Conservation (phyloP, 2,113 vertebrate species). For the Oenanthe oenanthe region DNA sequence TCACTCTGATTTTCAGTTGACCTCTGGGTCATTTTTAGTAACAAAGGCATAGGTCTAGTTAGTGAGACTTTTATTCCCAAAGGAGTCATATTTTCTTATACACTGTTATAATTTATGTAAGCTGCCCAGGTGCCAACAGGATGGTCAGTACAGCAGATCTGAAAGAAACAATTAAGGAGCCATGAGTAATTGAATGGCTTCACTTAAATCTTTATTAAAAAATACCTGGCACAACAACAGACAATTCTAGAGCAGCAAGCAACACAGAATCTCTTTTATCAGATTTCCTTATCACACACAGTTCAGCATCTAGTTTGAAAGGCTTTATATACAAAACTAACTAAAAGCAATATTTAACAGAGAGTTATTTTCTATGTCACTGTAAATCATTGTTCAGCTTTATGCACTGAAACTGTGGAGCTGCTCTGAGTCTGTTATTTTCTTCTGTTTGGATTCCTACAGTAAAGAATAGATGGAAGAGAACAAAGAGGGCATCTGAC, state of each 20-base stretch:
- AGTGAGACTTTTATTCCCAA: constrained; percentile 12
- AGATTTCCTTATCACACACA: constrained; percentile 45
- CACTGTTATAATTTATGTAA: constrained; percentile 32
- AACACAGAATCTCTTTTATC: constrained; percentile 43
- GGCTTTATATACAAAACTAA: constrained; percentile 45
- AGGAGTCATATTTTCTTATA: constrained; percentile 7
- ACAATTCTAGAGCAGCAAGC: not conserved
- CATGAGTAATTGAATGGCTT: constrained; percentile 7
- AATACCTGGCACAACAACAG: constrained; percentile 16
- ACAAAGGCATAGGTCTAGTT: not conserved
- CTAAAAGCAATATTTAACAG: constrained; percentile 61
- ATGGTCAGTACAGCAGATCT: not conserved
- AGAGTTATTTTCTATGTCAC: constrained; percentile 56
- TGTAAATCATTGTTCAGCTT: constrained; percentile 56
- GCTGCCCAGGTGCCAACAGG: constrained; percentile 1
- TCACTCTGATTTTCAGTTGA: constrained; percentile 20
- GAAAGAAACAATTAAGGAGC: constrained; percentile 54
- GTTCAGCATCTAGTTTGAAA: constrained; percentile 49
- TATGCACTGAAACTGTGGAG: constrained; percentile 6
- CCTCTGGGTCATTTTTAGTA: constrained; percentile 24
- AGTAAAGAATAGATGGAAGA: constrained; percentile 25
- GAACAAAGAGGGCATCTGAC: constrained; percentile 44
- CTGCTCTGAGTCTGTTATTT: constrained; percentile 24
- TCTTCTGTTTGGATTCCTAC: constrained; percentile 15
- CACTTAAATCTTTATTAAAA: constrained; percentile 38